Percentiles rank a stretch among this genome's conserved stretches.
Evolutionary conservation across 2,113 vertebrate genomes (phyloP).

Genomic region (Pardalotus punctatus): DNA sequence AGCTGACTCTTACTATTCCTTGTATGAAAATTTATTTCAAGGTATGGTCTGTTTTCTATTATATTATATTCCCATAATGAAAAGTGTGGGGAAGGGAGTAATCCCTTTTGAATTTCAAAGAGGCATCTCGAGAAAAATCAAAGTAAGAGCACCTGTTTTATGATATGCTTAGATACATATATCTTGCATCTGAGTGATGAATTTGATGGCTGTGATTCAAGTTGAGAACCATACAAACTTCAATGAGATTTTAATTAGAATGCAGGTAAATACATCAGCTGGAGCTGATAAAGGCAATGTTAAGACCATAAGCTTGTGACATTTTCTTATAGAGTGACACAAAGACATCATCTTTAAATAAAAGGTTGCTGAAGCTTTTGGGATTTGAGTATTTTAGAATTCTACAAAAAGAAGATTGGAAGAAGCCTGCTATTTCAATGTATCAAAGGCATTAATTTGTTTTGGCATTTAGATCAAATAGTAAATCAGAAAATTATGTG

Average conservation of each 20-base stretch:
- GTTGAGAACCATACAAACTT: neutral
- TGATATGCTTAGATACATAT: neutral
- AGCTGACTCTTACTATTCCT: neutral
- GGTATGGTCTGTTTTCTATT: neutral
- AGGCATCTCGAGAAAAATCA: neutral
- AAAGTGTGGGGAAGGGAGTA: neutral
- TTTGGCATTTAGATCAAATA: neutral
- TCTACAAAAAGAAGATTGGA: neutral
- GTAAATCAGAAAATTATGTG: neutral
- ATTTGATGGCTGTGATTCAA: neutral
- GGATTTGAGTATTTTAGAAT: neutral
- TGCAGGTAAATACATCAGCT: neutral
- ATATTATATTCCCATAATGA: neutral
- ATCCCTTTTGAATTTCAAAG: neutral
- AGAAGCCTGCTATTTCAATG: neutral
- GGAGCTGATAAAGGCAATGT: neutral
- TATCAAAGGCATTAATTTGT: neutral
- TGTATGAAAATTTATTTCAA: neutral
- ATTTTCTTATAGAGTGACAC: neutral
- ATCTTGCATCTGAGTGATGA: neutral
- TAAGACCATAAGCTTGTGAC: neutral
- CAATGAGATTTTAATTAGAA: neutral
- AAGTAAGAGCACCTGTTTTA: neutral
- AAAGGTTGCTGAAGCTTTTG: neutral
- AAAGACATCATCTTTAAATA: neutral